Conservation (phyloP, 2,888 invertebrate genomes). For the Nezara viridula region DNA sequence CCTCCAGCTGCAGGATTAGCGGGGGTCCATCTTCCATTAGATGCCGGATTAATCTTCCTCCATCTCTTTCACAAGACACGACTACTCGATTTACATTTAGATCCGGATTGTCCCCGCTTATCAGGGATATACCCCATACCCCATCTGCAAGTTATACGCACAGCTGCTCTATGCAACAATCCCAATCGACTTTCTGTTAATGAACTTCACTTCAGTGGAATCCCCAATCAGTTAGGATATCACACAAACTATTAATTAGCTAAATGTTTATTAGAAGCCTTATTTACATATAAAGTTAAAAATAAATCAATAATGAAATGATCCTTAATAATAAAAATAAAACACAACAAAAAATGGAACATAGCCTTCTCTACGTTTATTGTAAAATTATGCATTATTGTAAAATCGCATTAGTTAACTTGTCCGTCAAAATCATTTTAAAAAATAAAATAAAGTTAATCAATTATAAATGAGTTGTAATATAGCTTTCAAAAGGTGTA, state of each 20-base stretch:
- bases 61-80: conserved; percentile 43
- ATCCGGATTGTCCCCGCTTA: neutral
- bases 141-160: conserved; percentile 30
- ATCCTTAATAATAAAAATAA: too few species aligned
- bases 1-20: conserved; percentile 24
- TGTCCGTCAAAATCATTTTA: too few species aligned
- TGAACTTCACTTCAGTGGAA: neutral
- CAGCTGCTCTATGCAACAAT: conserved; percentile 11
- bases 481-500: too few species aligned
- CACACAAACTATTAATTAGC: neutral
- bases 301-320: too few species aligned
- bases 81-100: conserved; percentile 47
- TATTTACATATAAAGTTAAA: neutral
- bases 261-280: neutral
- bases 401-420: too few species aligned
- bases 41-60: conserved; percentile 24
- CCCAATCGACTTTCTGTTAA: neutral
- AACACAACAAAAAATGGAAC: too few species aligned
- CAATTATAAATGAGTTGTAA: too few species aligned
- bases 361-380: too few species aligned
- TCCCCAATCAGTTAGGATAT: neutral
- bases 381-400: too few species aligned
- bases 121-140: neutral
- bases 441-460: too few species aligned
- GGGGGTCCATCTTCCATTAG: conserved; percentile 47